These are phyloP conservation scores for Atlantisia rogersi DNA, from an alignment of 2,113 vertebrate genomes.

Conservation along the genomic window DNA sequence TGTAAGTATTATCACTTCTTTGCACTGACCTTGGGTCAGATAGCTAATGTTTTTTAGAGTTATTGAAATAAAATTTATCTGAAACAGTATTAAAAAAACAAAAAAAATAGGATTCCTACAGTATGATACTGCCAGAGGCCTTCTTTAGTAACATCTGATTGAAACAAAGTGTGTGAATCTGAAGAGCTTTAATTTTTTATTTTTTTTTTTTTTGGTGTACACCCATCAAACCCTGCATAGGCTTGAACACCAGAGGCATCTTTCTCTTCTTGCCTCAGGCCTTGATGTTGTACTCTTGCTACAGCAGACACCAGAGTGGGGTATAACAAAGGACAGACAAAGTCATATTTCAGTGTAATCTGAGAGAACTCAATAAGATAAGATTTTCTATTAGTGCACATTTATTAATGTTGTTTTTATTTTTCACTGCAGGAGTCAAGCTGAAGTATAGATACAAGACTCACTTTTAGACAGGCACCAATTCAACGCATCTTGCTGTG, in stretches of 20 bases:
- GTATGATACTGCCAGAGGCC: not conserved
- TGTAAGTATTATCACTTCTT: not conserved
- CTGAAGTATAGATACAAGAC: not conserved
- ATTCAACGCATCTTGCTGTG: not conserved
- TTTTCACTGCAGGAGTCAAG: not conserved
- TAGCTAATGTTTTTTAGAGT: not conserved
- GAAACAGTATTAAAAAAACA: not conserved
- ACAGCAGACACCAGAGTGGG: not conserved
- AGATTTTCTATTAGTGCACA: not conserved
- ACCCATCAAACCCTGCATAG: not conserved
- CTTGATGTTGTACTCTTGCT: not conserved
- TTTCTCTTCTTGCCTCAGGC: not conserved
- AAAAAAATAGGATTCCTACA: not conserved
- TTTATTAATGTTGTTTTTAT: slow-evolving; percentile 34
- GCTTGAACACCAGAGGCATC: not conserved
- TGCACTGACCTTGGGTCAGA: not conserved
- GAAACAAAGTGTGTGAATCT: not conserved
- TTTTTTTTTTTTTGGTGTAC: not conserved
- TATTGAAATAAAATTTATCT: not conserved
- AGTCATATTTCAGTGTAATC: slow-evolving; percentile 24
- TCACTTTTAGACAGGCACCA: not conserved
- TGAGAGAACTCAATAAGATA: not conserved
- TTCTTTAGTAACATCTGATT: not conserved
- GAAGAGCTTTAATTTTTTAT: not conserved
- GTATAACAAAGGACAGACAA: not conserved